These are phyloP conservation scores for Capreolus pygargus DNA, from an alignment of 2,113 vertebrate genomes.

Conservation along the genomic window DNA sequence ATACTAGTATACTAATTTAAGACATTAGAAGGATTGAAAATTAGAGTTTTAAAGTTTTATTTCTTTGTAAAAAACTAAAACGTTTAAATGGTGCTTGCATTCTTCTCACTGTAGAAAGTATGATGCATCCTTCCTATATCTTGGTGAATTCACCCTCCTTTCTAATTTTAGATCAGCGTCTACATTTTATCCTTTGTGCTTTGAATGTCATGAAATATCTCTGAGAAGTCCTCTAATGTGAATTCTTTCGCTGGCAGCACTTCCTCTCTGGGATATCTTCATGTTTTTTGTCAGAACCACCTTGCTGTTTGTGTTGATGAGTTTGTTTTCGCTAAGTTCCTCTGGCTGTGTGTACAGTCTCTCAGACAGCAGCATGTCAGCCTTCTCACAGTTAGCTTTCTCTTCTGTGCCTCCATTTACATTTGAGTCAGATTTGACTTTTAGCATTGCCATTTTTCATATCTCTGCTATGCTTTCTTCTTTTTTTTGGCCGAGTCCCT, in stretches of 20 bases:
- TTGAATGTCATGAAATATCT: background rate
- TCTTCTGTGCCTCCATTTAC: background rate
- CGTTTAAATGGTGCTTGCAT: background rate
- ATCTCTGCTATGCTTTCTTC: background rate
- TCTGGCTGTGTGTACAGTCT: background rate
- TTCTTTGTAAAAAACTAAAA: background rate
- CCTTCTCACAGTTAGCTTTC: too few relatives aligned
- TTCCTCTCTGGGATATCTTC: background rate
- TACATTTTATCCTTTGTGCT: background rate
- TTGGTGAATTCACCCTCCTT: background rate
- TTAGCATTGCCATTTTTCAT: background rate
- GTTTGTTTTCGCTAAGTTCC: background rate
- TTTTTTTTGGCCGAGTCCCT: background rate
- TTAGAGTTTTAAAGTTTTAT: background rate
- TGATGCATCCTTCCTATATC: rapidly evolving
- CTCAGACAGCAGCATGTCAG: background rate
- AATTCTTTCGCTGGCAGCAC: background rate
- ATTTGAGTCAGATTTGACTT: rapidly evolving
- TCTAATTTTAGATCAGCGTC: background rate
- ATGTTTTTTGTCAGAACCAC: background rate
- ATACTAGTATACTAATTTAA: background rate
- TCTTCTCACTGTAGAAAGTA: background rate
- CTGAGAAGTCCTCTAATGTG: background rate
- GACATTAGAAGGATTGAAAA: background rate
- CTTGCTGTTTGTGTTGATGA: background rate